Evolutionary conservation across 2,797 vertebrate genomes (phyloP).

Genomic region (Sebastes hopkinsi): DNA sequence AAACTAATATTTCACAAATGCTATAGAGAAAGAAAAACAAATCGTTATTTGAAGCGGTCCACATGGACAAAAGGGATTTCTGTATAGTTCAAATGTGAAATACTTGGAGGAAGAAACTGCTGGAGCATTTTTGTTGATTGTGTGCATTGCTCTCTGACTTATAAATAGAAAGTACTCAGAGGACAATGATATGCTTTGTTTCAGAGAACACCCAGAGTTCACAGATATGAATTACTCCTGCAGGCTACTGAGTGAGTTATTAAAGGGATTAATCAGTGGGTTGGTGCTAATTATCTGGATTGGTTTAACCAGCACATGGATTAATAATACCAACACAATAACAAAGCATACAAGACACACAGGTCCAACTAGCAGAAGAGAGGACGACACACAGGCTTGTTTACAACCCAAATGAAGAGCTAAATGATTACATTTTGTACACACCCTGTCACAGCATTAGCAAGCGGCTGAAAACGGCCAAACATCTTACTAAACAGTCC

Average conservation of each 20-base stretch:
- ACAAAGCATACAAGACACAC: neutral
- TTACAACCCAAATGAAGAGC: neutral
- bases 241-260: neutral
- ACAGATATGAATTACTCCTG: neutral
- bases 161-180: neutral
- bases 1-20: neutral
- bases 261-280: neutral
- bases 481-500: neutral
- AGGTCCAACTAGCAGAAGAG: neutral
- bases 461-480: neutral
- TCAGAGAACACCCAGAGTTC: neutral
- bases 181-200: slow-evolving; percentile 6
- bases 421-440: neutral
- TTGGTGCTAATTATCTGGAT: neutral
- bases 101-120: neutral
- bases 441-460: neutral
- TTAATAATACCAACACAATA: neutral
- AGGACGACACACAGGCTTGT: neutral
- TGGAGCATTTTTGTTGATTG: neutral
- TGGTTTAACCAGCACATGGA: neutral
- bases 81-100: neutral
- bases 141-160: neutral
- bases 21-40: too few species aligned
- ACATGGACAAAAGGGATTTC: neutral
- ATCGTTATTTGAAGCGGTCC: neutral